Conservation (phyloP, 1,140 invertebrate species). For the Anastatus disparis region DNA sequence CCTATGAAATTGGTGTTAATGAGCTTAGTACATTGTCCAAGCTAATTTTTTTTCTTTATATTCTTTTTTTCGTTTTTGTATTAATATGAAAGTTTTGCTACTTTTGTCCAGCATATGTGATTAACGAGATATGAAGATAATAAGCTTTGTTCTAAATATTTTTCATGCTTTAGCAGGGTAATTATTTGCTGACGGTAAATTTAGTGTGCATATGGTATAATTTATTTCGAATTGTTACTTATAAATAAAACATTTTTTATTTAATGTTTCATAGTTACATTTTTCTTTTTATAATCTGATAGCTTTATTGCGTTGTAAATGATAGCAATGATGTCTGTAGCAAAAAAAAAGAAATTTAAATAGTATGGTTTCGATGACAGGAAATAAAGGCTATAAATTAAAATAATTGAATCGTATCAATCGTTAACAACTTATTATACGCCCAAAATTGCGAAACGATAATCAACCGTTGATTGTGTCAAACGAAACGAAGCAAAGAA, state of each 20-base stretch:
- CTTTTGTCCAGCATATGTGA: background rate
- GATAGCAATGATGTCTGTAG: no score
- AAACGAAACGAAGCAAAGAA: background rate
- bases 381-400: background rate
- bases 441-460: background rate
- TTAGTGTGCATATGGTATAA: no score
- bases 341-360: background rate
- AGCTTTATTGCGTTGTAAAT: no score
- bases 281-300: no score
- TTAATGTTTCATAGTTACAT: no score
- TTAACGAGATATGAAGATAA: background rate
- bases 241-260: no score
- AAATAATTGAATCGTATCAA: background rate
- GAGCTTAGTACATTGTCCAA: background rate
- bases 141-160: background rate
- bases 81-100: background rate
- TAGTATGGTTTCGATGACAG: background rate
- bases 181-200: no score
- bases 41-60: no score
- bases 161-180: background rate
- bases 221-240: no score
- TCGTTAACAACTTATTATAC: background rate
- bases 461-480: background rate
- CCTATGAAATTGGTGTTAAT: conserved; percentile 3
- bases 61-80: no score